Percentiles rank a stretch among this genome's conserved stretches.
Conservation (phyloP, 2,888 invertebrate genomes). For the Drosophila cognata region DNA sequence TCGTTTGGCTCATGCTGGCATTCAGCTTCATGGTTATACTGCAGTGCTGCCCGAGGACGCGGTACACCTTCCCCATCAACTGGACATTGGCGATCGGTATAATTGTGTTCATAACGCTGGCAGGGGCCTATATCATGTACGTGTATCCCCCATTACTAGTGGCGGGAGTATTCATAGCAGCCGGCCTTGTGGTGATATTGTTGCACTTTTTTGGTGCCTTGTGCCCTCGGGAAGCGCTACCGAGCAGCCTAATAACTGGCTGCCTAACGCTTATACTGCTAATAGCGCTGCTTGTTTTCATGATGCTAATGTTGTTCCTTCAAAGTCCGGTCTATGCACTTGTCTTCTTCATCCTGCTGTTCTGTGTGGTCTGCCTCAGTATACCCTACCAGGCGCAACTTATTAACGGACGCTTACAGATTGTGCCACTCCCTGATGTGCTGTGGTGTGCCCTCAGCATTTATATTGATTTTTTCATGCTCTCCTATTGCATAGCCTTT, state of each 20-base stretch:
- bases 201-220: conserved; percentile 35
- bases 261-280: conserved; percentile 7
- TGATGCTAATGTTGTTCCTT: conserved; percentile 23
- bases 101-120: conserved; percentile 16
- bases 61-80: conserved; percentile 18
- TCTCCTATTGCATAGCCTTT: background rate
- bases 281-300: conserved; percentile 15
- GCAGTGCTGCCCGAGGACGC: conserved; percentile 7
- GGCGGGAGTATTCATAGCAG: accelerated
- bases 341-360: conserved; percentile 11
- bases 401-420: conserved; percentile 37
- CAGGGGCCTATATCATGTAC: background rate
- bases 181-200: background rate
- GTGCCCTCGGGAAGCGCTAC: conserved; percentile 17
- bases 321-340: background rate
- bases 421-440: conserved; percentile 27
- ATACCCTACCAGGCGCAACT: conserved; percentile 22
- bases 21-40: background rate
- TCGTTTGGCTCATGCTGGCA: conserved; percentile 12
- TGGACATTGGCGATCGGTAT: conserved; percentile 12
- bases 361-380: background rate
- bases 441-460: conserved; percentile 22
- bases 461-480: conserved; percentile 27
- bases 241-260: conserved; percentile 19
- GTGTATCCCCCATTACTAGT: accelerated